Percentiles rank a stretch among this genome's conserved stretches.
Conservation (phyloP, 2,113 vertebrate species). For the Indicator indicator region DNA sequence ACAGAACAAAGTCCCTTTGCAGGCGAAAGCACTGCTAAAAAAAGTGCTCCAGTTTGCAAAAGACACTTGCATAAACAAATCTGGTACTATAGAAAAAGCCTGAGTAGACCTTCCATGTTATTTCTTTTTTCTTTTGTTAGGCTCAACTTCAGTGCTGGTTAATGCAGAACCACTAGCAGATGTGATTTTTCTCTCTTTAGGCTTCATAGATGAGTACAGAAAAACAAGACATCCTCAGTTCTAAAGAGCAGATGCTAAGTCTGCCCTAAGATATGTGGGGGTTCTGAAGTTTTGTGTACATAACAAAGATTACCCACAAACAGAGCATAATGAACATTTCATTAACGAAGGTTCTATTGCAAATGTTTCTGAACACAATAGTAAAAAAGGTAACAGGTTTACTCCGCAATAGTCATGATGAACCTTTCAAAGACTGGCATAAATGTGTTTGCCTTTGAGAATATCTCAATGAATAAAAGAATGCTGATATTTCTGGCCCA, state of each 20-base stretch:
- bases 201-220: neutral
- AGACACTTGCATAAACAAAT: neutral
- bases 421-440: neutral
- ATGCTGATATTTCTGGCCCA: conserved; percentile 8
- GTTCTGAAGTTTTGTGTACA: neutral
- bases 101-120: neutral
- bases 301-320: neutral
- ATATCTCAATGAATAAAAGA: conserved; percentile 1
- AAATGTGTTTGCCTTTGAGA: neutral
- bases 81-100: neutral
- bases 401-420: neutral
- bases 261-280: neutral
- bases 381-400: neutral
- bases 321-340: conserved; percentile 9
- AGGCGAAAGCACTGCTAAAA: neutral
- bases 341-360: neutral
- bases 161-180: neutral
- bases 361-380: conserved; percentile 2
- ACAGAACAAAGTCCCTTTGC: neutral
- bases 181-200: neutral
- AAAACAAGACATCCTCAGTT: neutral
- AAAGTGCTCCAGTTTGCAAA: neutral
- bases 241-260: neutral
- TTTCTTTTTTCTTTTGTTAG: neutral
- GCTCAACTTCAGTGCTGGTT: neutral